These are phyloP conservation scores for Stenodera caucasica DNA, from an alignment of 2,888 invertebrate genomes.

Conservation along the genomic window DNA sequence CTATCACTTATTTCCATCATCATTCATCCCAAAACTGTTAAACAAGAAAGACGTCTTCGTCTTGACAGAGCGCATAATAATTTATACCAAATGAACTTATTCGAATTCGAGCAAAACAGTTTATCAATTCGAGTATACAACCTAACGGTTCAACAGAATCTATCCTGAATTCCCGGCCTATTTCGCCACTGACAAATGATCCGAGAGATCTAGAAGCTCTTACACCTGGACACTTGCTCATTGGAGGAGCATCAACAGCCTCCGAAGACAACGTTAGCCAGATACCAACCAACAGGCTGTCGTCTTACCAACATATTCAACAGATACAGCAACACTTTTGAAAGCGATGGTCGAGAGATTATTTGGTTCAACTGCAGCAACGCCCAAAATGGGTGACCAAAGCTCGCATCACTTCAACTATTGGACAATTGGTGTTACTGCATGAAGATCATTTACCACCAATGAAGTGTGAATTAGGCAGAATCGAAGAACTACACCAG, in stretches of 20 bases:
- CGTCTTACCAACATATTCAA: constrained; percentile 19
- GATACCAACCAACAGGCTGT: no score
- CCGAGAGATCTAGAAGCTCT: constrained; percentile 24
- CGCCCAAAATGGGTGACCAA: constrained; percentile 33
- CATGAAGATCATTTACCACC: constrained; percentile 20
- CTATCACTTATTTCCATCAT: no score
- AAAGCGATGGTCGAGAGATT: constrained; percentile 29
- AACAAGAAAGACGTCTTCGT: no score
- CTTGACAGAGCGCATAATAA: no score
- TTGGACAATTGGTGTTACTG: no score
- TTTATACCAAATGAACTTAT: no score
- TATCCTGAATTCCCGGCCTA: constrained; percentile 39
- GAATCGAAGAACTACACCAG: constrained; percentile 12
- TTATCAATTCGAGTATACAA: no score
- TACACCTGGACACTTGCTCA: constrained; percentile 31
- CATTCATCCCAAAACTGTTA: no score
- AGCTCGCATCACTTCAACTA: background rate
- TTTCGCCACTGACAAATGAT: constrained; percentile 27
- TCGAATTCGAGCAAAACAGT: no score
- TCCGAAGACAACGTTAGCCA: no score
- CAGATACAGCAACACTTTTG: constrained; percentile 30
- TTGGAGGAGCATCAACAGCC: no score
- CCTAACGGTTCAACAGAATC: constrained; percentile 41
- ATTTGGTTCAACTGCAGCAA: constrained; percentile 28
- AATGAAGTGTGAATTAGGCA: constrained; percentile 18